Evolutionary conservation across 2,113 vertebrate genomes (phyloP).

Genomic region (Aptenodytes patagonicus): DNA sequence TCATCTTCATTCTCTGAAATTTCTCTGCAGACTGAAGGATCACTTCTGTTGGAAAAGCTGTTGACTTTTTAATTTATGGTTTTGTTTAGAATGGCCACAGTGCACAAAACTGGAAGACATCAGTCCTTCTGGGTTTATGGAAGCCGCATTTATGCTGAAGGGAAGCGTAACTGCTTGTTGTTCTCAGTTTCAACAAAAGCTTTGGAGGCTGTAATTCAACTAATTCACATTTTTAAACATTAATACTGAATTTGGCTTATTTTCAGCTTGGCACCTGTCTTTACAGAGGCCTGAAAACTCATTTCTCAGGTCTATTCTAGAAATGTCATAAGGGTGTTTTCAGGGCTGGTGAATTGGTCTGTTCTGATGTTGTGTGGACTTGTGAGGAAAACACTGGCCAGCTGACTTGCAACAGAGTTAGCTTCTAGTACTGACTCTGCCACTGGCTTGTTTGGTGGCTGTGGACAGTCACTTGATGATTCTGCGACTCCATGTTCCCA

Average conservation of each 20-base stretch:
- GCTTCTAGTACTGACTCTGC: background rate
- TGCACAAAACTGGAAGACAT: background rate
- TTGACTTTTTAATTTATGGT: background rate
- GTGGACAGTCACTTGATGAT: background rate
- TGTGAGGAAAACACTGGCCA: background rate
- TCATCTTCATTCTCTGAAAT: background rate
- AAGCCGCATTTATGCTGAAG: background rate
- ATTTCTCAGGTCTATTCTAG: background rate
- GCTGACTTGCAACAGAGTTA: background rate
- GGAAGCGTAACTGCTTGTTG: background rate
- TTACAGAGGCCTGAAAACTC: background rate
- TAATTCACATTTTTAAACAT: background rate
- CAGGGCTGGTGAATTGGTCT: background rate
- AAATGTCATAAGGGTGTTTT: background rate
- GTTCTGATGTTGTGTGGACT: background rate
- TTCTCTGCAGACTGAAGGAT: background rate
- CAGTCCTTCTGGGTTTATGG: background rate
- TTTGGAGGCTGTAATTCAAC: background rate
- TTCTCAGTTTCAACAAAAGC: background rate
- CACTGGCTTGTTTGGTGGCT: background rate
- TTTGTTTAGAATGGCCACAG: background rate
- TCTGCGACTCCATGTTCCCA: background rate
- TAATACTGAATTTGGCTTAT: background rate
- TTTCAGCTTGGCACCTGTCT: background rate
- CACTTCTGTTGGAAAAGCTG: background rate